These are phyloP conservation scores for Otis tarda DNA, from an alignment of 2,113 vertebrate species.

Conservation along the genomic window DNA sequence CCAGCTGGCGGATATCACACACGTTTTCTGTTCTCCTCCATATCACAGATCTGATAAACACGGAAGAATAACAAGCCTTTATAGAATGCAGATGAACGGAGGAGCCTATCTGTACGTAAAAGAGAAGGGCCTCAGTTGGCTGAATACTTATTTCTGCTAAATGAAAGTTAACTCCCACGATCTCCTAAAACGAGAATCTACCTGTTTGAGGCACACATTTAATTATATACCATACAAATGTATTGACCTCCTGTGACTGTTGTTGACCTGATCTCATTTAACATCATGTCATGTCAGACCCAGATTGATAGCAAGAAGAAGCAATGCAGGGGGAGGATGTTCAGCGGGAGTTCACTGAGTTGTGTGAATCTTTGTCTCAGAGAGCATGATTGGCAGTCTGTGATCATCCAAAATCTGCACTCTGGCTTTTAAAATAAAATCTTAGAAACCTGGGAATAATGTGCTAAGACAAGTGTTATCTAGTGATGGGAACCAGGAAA, in stretches of 20 bases:
- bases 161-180: slow-evolving; percentile 51
- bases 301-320: not conserved
- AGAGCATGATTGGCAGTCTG: not conserved
- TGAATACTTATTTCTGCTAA: slow-evolving; percentile 44
- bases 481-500: slow-evolving; percentile 61
- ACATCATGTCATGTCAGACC: not conserved
- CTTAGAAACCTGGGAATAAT: slow-evolving; percentile 56
- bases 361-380: not conserved
- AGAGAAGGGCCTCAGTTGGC: slow-evolving; percentile 44
- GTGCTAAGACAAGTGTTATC: slow-evolving; percentile 52
- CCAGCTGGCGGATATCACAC: slow-evolving; percentile 72
- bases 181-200: slow-evolving; percentile 35
- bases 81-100: slow-evolving; percentile 57
- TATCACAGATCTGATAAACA: slow-evolving; percentile 66
- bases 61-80: slow-evolving; percentile 52
- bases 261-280: slow-evolving; percentile 3
- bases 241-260: slow-evolving; percentile 37
- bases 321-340: not conserved
- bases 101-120: slow-evolving; percentile 58
- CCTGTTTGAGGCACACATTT: not conserved
- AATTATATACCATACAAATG: not conserved
- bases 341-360: not conserved
- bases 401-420: not conserved
- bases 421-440: slow-evolving; percentile 41
- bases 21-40: slow-evolving; percentile 46